A percentile compares a stretch with the other conserved stretches of the same genome.
Conservation (phyloP, 2,797 vertebrate genomes). For the Halcyon leucocephala region DNA sequence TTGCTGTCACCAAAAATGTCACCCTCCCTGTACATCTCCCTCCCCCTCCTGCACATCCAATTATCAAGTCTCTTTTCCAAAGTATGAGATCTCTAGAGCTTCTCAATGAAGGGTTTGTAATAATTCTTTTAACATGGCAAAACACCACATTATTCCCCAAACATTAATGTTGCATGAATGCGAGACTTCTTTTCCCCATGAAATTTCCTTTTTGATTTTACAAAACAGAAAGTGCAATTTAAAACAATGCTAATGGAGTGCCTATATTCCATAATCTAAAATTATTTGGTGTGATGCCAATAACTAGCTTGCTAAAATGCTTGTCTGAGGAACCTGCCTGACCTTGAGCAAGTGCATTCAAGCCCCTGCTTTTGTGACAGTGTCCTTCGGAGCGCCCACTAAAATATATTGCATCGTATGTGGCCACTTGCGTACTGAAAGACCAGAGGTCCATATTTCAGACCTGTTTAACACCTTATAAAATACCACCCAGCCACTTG, state of each 20-base stretch:
- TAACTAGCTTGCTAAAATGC: background rate
- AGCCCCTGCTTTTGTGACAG: background rate
- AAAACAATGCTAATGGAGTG: slow-evolving; percentile 63
- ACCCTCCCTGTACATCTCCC: slow-evolving; percentile 38
- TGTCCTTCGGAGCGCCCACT: background rate
- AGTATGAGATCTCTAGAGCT: slow-evolving; percentile 68
- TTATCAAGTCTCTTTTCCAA: slow-evolving; percentile 70
- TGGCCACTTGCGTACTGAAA: background rate
- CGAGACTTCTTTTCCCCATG: slow-evolving; percentile 64
- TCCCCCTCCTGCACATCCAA: slow-evolving; percentile 58
- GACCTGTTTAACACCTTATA: background rate
- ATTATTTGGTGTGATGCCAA: slow-evolving; percentile 15
- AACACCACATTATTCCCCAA: slow-evolving; percentile 72
- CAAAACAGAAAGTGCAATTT: slow-evolving; percentile 71
- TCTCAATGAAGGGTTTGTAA: slow-evolving; percentile 72
- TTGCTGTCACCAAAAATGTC: slow-evolving; percentile 67
- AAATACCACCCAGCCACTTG: background rate
- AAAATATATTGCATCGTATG: background rate
- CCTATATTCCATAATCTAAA: slow-evolving; percentile 25
- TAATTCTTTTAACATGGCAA: slow-evolving; percentile 75
- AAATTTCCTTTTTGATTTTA: slow-evolving; percentile 71
- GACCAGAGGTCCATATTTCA: background rate
- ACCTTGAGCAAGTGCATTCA: background rate
- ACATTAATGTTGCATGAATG: slow-evolving; percentile 75
- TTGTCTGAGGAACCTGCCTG: background rate